Conservation (phyloP, 2,113 vertebrate genomes). For the Prionailurus viverrinus region DNA sequence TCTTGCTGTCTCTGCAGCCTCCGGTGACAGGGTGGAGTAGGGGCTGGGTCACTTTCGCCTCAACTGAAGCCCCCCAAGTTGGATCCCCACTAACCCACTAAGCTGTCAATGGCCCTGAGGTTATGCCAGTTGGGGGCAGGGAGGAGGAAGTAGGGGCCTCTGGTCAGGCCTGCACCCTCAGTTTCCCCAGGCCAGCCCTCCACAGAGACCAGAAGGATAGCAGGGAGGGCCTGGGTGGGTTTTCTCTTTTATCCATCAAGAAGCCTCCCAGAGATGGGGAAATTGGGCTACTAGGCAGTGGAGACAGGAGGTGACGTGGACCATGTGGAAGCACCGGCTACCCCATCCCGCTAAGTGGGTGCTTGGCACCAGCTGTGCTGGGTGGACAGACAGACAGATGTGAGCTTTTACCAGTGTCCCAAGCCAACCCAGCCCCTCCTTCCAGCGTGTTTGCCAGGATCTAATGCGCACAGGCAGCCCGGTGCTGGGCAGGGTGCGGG, state of each 20-base stretch:
- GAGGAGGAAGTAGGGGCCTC: too few species aligned
- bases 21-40: not conserved
- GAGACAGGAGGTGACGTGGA: not conserved
- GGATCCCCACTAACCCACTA: not conserved
- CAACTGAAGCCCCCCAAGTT: not conserved
- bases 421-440: not conserved
- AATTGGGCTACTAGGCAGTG: not conserved
- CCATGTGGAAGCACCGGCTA: not conserved
- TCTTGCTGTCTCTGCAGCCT: not conserved
- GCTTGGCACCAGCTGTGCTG: slow-evolving; percentile 52
- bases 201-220: not conserved
- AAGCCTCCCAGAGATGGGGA: not conserved
- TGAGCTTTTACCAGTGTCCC: not conserved
- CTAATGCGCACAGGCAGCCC: not conserved
- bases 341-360: not conserved
- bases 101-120: not conserved
- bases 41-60: not conserved
- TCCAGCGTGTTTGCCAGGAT: slow-evolving; percentile 38
- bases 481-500: not conserved
- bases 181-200: not conserved
- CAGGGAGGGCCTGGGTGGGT: not conserved
- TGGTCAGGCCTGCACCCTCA: not conserved
- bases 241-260: not conserved
- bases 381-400: slow-evolving; percentile 44
- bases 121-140: not conserved